Conservation (phyloP, 92 coral and sea anemone genomes). For the Epizoanthus rinbou region DNA sequence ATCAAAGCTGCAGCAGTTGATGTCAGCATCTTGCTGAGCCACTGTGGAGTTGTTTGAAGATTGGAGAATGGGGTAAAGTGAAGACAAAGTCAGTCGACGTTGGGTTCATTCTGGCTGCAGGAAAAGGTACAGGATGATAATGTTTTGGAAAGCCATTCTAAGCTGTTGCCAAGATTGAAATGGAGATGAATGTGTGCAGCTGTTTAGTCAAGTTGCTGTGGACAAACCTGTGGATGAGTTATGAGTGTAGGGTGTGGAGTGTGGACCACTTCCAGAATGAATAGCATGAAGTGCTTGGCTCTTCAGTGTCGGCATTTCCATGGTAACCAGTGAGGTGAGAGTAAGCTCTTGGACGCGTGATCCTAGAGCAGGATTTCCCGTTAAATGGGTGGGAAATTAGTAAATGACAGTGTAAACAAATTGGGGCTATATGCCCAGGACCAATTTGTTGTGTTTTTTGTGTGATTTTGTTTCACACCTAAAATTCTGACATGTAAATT, state of each 20-base stretch:
- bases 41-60: neutral
- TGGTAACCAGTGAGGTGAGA: constrained; percentile 26
- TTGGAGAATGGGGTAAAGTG: neutral
- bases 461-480: too few species aligned
- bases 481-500: too few species aligned
- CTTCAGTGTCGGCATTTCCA: neutral
- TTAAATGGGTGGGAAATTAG: neutral
- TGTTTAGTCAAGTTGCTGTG: neutral
- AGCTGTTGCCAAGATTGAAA: neutral
- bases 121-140: neutral
- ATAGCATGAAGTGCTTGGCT: neutral
- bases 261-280: neutral
- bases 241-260: too few species aligned
- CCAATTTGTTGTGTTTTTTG: too few species aligned
- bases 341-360: neutral
- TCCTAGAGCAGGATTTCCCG: neutral
- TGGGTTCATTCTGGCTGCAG: neutral
- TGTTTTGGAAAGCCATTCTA: neutral
- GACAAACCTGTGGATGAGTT: neutral
- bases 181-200: neutral
- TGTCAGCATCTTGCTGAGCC: neutral
- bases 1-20: neutral
- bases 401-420: neutral
- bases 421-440: too few species aligned
- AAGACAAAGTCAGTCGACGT: too few species aligned